Base-by-base conservation (phyloP, 1,140 invertebrate species). In the Caenorhabditis briggsae region DNA sequence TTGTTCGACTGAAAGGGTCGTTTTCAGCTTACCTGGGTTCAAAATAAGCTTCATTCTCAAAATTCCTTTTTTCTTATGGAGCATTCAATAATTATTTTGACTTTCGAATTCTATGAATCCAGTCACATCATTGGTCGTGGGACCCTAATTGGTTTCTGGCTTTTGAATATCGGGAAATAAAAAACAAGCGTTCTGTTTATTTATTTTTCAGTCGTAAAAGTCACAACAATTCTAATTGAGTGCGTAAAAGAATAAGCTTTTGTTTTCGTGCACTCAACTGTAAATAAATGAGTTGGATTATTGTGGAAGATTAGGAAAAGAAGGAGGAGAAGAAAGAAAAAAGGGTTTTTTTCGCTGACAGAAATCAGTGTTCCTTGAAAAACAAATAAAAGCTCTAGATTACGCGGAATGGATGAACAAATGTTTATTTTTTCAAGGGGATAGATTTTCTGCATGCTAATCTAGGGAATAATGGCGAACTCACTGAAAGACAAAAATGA, bases 211-310 rank as follows among this genome's bases (percentile, higher is more conserved):
- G 0, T 7, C 56, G 6, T n/a, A 58, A 14, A 78, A 78, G 41
- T 78, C 70, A 78, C 50, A 78, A 78, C 70, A 78, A 46, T 50
- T n/a, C 46, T 78, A 78, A 78, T 78, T 23, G 70, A 78, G 70
- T 50, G 70, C 12, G 70, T 50, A 74, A 78, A 78, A 78, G 14
- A 78, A 78, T 50, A 50, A 78, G 70, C 20, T 78, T 46, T 50
- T 78, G 70, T 78, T 78, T 78, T 78, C 41, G 70, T 78, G 46
- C 46, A 78, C 70, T 78, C 70, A 78, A 78, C 46, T 50, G 70
- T 78, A 78, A 78, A 78, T 78, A 50, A 78, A 50, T 78, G 46
- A 78, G 70, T 78, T 70, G 70, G 70, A 78, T 78, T 78, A 50
- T 78, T 50, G 46, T 43, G 46, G 46, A 78, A 78, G 70, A 78